phyloP scores from a whole-genome alignment of 2,113 vertebrate species.

The Scalopus aquaticus region DNA sequence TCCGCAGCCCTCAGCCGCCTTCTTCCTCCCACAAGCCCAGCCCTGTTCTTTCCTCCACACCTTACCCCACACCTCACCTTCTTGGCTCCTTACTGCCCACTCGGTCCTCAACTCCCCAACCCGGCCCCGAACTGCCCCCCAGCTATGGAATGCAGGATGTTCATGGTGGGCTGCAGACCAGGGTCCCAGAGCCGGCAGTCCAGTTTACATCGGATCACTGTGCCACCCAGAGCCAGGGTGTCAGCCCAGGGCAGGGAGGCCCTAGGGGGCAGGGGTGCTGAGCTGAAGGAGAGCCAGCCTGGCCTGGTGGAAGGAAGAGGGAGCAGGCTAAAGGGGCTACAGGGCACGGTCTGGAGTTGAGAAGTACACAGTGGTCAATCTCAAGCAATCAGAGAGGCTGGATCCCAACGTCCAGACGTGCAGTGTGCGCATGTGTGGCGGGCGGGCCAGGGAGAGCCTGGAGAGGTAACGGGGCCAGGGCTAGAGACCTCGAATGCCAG shows the following conservation, averaged over 20 bases:
- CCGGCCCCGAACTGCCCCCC: neutral
- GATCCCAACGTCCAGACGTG: neutral
- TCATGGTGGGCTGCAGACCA: fast-evolving
- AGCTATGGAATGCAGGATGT: too few species aligned
- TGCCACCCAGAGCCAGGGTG: neutral
- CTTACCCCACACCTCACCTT: too few species aligned
- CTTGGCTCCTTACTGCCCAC: too few species aligned
- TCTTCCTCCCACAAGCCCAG: neutral
- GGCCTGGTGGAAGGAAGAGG: neutral
- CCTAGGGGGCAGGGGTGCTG: too few species aligned
- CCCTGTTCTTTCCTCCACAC: neutral
- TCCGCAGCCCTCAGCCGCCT: neutral
- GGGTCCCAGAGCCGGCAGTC: too few species aligned
- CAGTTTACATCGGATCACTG: neutral
- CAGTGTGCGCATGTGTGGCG: neutral
- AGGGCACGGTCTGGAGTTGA: neutral
- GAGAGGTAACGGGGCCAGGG: neutral
- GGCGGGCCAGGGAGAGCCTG: neutral
- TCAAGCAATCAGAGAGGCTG: too few species aligned
- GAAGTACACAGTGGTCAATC: too few species aligned
- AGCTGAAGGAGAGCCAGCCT: neutral
- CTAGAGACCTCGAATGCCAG: neutral
- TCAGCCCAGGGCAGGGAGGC: neutral
- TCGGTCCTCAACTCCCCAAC: neutral
- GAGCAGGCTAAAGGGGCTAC: neutral